These are phyloP conservation scores for Teleopsis dalmanni DNA, from an alignment of 1,140 invertebrate genomes.

Conservation along the genomic window DNA sequence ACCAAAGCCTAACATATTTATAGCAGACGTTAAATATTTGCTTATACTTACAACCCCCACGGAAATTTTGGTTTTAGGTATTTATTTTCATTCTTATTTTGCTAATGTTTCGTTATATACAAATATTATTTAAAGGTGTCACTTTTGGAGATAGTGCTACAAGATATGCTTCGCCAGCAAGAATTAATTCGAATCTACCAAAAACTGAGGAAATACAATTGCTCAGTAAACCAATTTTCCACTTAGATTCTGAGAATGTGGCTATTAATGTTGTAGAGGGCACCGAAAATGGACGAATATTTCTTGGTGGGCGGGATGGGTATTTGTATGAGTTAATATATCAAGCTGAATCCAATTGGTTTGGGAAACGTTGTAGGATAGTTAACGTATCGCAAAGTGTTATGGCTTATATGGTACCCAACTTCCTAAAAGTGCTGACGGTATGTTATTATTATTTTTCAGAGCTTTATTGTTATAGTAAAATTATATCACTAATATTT, in stretches of 20 bases:
- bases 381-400: constrained; percentile 87
- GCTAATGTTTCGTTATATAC: background rate
- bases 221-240: constrained; percentile 88
- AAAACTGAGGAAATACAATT: constrained; percentile 76
- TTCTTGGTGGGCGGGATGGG: constrained; percentile 91
- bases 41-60: constrained; percentile 85
- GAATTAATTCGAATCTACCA: constrained; percentile 19
- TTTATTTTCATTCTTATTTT: no score
- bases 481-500: no score
- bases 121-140: constrained; percentile 19
- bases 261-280: constrained; percentile 77
- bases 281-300: constrained; percentile 80
- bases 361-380: constrained; percentile 90
- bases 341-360: constrained; percentile 85
- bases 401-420: constrained; percentile 81
- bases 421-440: constrained; percentile 69
- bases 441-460: constrained; percentile 14
- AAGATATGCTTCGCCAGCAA: constrained; percentile 15
- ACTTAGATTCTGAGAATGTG: constrained; percentile 84
- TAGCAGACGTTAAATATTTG: constrained; percentile 86
- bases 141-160: constrained; percentile 29
- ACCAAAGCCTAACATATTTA: constrained; percentile 80
- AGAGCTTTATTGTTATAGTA: background rate
- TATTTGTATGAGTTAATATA: constrained; percentile 93
- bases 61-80: constrained; percentile 84